phyloP scores from a whole-genome alignment of 92 coral and sea anemone genomes.

The Porites evermanni region DNA sequence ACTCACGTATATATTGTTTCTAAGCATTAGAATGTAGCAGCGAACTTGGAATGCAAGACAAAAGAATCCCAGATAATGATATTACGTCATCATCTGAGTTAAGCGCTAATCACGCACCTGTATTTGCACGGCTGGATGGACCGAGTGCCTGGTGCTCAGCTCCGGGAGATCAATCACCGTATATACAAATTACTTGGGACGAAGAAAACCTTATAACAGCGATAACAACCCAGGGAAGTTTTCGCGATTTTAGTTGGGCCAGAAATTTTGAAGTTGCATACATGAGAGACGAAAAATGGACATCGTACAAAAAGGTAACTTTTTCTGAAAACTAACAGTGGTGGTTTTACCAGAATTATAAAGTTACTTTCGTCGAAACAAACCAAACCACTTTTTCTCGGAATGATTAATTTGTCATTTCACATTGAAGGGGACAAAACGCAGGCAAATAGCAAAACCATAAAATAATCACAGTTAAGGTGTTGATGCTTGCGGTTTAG shows the following conservation, averaged over 20 bases:
- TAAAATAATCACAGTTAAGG: too few relatives aligned
- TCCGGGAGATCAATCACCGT: too few relatives aligned
- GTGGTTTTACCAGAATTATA: too few relatives aligned
- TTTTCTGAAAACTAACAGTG: neutral
- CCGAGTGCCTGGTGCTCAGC: too few relatives aligned
- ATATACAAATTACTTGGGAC: constrained; percentile 9
- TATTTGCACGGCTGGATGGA: constrained; percentile 15
- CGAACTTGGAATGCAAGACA: constrained; percentile 27
- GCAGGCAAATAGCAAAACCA: too few relatives aligned
- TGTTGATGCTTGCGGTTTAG: too few relatives aligned
- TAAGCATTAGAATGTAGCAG: neutral
- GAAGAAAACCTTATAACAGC: neutral
- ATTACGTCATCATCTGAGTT: constrained; percentile 29
- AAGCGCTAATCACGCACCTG: neutral
- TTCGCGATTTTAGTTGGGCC: neutral
- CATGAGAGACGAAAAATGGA: neutral
- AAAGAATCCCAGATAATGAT: constrained; percentile 6
- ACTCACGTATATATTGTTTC: neutral
- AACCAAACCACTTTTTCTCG: neutral
- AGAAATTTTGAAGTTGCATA: neutral
- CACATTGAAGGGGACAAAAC: too few relatives aligned
- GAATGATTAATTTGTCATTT: too few relatives aligned
- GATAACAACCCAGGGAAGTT: constrained; percentile 27
- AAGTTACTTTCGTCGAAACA: neutral
- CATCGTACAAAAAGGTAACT: neutral